These are phyloP conservation scores for Hydriomena furcata DNA, from an alignment of 2,888 invertebrate genomes.

Conservation along the genomic window DNA sequence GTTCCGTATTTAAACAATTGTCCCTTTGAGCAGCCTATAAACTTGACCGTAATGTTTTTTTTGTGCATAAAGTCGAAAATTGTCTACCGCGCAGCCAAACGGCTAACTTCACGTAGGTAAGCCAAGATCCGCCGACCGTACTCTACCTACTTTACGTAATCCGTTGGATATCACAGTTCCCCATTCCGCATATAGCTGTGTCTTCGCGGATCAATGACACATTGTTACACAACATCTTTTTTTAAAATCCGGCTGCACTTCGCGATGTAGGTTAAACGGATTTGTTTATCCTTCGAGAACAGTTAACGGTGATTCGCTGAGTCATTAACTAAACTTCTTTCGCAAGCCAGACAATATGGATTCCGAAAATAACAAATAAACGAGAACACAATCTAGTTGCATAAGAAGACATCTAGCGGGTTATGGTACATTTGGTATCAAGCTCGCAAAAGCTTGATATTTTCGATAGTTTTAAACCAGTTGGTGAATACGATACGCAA, in stretches of 20 bases:
- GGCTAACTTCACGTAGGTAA: too few relatives aligned
- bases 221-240: slow-evolving; percentile 10
- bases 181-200: slow-evolving; percentile 12
- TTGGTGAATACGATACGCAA: background rate
- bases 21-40: too few relatives aligned
- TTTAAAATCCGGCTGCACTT: slow-evolving; percentile 13
- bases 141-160: slow-evolving; percentile 10
- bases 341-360: slow-evolving; percentile 22
- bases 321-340: slow-evolving; percentile 22
- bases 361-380: slow-evolving; percentile 11
- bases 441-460: background rate
- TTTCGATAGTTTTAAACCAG: background rate
- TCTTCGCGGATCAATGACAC: background rate
- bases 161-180: slow-evolving; percentile 6
- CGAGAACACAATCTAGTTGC: slow-evolving; percentile 9
- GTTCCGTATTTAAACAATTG: too few relatives aligned
- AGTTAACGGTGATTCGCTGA: slow-evolving; percentile 23
- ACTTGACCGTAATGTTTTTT: too few relatives aligned
- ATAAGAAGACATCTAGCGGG: slow-evolving; percentile 6
- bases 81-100: too few relatives aligned
- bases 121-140: too few relatives aligned
- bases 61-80: too few relatives aligned
- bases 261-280: slow-evolving; percentile 26
- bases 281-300: slow-evolving; percentile 27
- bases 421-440: background rate